Conservation (phyloP, 2,113 vertebrate species). For the Alosa alosa region DNA sequence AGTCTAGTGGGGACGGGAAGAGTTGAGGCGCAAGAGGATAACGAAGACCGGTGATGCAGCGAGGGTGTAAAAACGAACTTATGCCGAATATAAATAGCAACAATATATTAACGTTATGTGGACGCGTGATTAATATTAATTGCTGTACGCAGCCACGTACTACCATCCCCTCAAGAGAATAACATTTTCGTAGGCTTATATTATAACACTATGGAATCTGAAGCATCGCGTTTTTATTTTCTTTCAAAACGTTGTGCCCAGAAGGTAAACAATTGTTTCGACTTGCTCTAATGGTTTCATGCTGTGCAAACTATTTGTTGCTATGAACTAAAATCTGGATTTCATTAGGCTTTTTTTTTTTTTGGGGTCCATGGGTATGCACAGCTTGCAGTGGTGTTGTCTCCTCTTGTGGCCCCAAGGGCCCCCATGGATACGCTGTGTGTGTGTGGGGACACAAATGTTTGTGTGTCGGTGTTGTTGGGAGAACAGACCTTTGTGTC, state of each 20-base stretch:
- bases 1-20: constrained; percentile 3
- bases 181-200: not conserved
- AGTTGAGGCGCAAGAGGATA: constrained; percentile 41
- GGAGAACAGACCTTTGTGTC: constrained; percentile 23
- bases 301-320: not conserved
- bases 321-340: no score
- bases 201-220: no score
- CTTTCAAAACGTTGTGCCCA: not conserved
- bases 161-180: not conserved
- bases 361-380: not conserved
- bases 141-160: not conserved
- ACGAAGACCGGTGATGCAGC: not conserved
- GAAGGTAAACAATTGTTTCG: not conserved
- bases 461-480: constrained; percentile 7
- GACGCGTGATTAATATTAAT: not conserved
- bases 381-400: constrained; percentile 26
- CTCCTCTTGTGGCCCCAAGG: constrained; percentile 18
- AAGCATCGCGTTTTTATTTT: no score
- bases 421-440: constrained; percentile 24
- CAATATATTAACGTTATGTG: not conserved
- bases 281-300: not conserved
- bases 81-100: not conserved
- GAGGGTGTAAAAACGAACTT: not conserved
- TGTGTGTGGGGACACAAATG: not conserved
- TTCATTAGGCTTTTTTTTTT: no score